These are phyloP conservation scores for Drosophila sordidula DNA, from an alignment of 2,888 invertebrate genomes.

Conservation along the genomic window DNA sequence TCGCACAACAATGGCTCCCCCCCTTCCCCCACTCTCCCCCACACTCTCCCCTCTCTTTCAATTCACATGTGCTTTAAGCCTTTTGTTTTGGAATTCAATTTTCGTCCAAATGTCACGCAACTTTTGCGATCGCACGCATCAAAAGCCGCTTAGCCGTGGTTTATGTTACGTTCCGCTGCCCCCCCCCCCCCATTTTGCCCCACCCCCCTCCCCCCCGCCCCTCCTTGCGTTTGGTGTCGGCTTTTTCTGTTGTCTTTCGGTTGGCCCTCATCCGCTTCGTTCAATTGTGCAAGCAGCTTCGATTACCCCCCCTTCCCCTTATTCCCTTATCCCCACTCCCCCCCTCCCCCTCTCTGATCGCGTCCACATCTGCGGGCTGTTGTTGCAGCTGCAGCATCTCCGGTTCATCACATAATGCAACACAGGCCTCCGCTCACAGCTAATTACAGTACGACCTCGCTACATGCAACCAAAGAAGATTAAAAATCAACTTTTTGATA, in stretches of 20 bases:
- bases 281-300: slow-evolving; percentile 14
- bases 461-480: not conserved
- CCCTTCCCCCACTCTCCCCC: not conserved
- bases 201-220: not conserved
- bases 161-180: slow-evolving; percentile 36
- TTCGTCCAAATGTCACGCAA: slow-evolving; percentile 35
- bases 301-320: not conserved
- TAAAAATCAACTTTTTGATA: too few species aligned
- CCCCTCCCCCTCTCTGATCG: not conserved
- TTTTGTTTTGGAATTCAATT: slow-evolving; percentile 44
- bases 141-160: slow-evolving; percentile 36
- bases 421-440: not conserved
- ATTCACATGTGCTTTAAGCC: slow-evolving; percentile 15
- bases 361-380: slow-evolving; percentile 13
- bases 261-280: slow-evolving; percentile 6
- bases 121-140: slow-evolving; percentile 46
- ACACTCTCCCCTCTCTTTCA: not conserved
- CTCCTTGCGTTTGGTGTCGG: not conserved
- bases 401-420: slow-evolving; percentile 4
- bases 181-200: not conserved
- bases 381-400: slow-evolving; percentile 23
- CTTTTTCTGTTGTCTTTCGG: not conserved
- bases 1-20: slow-evolving; percentile 13
- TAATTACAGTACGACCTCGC: slow-evolving; percentile 7
- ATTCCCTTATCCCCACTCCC: not conserved